Evolutionary conservation across 1,140 invertebrate genomes (phyloP), one percentile per base, ranked within the genome.

Genomic region (Neomicropteryx cornuta): DNA sequence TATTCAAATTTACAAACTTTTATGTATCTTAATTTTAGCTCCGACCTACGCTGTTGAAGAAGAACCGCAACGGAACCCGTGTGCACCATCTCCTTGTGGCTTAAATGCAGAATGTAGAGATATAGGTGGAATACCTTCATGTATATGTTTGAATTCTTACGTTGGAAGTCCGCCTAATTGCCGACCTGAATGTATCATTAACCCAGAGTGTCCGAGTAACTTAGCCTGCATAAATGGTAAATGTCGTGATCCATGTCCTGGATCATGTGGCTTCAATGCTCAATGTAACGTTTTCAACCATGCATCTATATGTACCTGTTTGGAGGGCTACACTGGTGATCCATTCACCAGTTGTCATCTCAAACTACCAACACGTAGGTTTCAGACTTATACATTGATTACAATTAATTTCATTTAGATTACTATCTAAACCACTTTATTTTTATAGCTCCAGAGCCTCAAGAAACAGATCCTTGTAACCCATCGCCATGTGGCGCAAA

Each of bases 401-500:
- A 24, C 18, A 13, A 22, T 20, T 13, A 13, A 20, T 27, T 20
- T 34, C 33, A 38, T 33, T 29, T 27, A 18, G 18, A n/a, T 32
- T 41, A 20, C 34, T 19, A n/a, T 2, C 5, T 19, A 3, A 22
- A 4, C 30, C 6, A 37, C 16, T 50, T 47, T 28, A 17, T 41
- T 62, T 31, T 55, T 59, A 49, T 56, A 49, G 37, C 63, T 47
- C 38, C 57, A 50, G 59, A 62, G 33, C 31, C 43, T 22, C 54
- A 39, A 38, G 58, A 62, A 24, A 48, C 56, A 17, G 72, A 79
- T 52, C 64, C 68, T 20, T 81, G 79, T 45, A 68, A 73, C 53
- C 75, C 77, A 38, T 75, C 73, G 19, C 78, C 79, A 19, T 84
- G 81, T 62, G 81, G 81, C 16, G 55, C 75, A 1, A 83, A 84